Percentiles rank a stretch among this genome's conserved stretches.
These are phyloP conservation scores for Dolomedes plantarius DNA, from an alignment of 2,888 invertebrate genomes.

Conservation along the genomic window DNA sequence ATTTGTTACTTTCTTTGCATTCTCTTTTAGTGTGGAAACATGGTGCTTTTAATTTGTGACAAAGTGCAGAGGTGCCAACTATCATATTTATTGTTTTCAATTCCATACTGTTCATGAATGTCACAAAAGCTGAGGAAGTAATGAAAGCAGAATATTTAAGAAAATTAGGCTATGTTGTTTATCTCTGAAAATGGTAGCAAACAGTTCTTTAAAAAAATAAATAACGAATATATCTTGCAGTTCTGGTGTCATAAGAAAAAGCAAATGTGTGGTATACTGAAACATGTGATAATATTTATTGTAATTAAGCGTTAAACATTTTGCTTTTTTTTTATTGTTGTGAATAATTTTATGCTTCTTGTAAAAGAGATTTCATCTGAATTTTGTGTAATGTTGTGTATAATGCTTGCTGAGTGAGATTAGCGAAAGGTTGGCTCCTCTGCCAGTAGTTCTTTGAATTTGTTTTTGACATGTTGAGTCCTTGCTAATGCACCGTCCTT, in stretches of 20 bases:
- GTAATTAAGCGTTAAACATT: neutral
- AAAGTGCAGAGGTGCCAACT: slow-evolving; percentile 12
- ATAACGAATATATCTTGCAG: too few species aligned
- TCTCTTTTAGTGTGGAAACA: slow-evolving; percentile 30
- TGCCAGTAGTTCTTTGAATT: neutral
- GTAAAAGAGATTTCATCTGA: neutral
- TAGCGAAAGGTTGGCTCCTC: slow-evolving; percentile 13
- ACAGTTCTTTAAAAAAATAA: too few species aligned
- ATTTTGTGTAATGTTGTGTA: too few species aligned
- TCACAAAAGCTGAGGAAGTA: neutral
- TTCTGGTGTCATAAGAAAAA: neutral
- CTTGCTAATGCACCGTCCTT: slow-evolving; percentile 29
- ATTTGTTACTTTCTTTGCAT: slow-evolving; percentile 44
- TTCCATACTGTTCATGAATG: neutral
- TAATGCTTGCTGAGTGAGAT: too few species aligned
- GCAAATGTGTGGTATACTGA: neutral
- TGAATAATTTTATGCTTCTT: too few species aligned
- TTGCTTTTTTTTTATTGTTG: neutral
- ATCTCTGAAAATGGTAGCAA: neutral
- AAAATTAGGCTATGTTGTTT: neutral
- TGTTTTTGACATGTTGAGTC: slow-evolving; percentile 2
- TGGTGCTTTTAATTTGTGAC: slow-evolving; percentile 41
- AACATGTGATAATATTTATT: neutral
- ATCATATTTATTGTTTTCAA: slow-evolving; percentile 3
- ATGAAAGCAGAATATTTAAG: neutral